Percentiles rank a stretch among this genome's conserved stretches.
Evolutionary conservation across 2,113 vertebrate genomes (phyloP).

Genomic region (Prinia subflava): DNA sequence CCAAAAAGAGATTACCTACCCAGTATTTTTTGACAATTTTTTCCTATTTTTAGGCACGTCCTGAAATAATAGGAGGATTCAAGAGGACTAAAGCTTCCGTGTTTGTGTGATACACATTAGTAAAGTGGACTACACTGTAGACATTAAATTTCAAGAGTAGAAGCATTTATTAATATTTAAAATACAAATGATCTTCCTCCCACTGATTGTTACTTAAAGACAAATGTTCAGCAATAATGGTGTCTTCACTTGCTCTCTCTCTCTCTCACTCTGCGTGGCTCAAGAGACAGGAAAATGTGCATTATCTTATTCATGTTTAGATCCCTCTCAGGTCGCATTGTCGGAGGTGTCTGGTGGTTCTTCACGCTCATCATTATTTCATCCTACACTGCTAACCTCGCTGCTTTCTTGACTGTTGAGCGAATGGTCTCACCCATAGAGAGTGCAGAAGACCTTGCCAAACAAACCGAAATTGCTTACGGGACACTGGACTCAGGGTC

Average conservation of each 20-base stretch:
- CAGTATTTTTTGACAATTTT: not conserved
- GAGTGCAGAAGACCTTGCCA: constrained; percentile 97
- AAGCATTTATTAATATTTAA: not conserved
- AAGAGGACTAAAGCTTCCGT: not conserved
- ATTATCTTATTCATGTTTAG: constrained; percentile 80
- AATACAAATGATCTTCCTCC: not conserved
- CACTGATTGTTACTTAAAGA: not conserved
- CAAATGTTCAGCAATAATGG: not conserved
- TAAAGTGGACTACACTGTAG: not conserved
- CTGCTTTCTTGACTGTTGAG: constrained; percentile 98
- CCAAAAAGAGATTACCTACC: not conserved
- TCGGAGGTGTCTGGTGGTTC: constrained; percentile 99
- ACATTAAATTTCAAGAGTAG: not conserved
- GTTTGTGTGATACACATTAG: not conserved
- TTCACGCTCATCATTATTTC: constrained; percentile 99
- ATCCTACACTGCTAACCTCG: constrained; percentile 98
- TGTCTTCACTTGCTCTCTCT: not conserved
- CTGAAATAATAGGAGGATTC: not conserved
- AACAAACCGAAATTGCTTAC: constrained; percentile 98
- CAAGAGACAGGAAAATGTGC: constrained; percentile 60
- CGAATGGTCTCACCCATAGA: constrained; percentile 99
- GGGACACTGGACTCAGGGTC: constrained; percentile 97
- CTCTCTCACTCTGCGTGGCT: not conserved
- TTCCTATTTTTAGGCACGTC: not conserved
- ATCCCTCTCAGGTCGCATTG: constrained; percentile 97